phyloP scores from a whole-genome alignment of 2,797 vertebrate species.

The Crocodylus rhombifer region DNA sequence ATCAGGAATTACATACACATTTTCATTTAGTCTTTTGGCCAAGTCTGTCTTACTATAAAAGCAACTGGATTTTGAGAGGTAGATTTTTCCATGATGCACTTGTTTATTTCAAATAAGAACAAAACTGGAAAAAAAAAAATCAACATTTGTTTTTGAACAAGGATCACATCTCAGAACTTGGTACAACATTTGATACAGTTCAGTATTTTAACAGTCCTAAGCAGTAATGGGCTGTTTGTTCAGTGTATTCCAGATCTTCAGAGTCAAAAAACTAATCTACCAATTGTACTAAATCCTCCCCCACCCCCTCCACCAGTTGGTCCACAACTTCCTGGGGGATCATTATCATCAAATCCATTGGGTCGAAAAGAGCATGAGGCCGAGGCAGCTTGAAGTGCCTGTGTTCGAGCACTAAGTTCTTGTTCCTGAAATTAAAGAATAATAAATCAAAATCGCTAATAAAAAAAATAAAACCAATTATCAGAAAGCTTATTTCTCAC shows the following conservation, averaged over 20 bases:
- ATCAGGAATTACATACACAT: conserved; percentile 59
- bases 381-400: conserved; percentile 94
- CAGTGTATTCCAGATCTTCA: conserved; percentile 74
- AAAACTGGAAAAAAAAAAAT: conserved; percentile 72
- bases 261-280: conserved; percentile 94
- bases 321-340: conserved; percentile 97
- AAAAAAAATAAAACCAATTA: neutral
- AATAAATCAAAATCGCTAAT: neutral
- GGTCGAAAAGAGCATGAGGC: conserved; percentile 96
- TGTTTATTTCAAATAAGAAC: conserved; percentile 80
- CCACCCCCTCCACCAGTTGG: conserved; percentile 94
- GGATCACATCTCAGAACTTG: conserved; percentile 76
- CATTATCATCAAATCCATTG: conserved; percentile 97
- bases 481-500: too few relatives aligned
- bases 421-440: conserved; percentile 88
- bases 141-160: conserved; percentile 73
- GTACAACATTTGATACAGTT: conserved; percentile 71
- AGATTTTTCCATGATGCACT: conserved; percentile 83
- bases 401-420: conserved; percentile 94
- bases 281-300: conserved; percentile 94
- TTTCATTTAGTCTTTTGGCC: conserved; percentile 63
- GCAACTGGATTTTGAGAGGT: conserved; percentile 83
- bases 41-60: conserved; percentile 74
- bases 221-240: conserved; percentile 60
- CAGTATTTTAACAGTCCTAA: conserved; percentile 76